Base-by-base conservation (phyloP, 1,140 invertebrate genomes). In the Pollicipes pollicipes region DNA sequence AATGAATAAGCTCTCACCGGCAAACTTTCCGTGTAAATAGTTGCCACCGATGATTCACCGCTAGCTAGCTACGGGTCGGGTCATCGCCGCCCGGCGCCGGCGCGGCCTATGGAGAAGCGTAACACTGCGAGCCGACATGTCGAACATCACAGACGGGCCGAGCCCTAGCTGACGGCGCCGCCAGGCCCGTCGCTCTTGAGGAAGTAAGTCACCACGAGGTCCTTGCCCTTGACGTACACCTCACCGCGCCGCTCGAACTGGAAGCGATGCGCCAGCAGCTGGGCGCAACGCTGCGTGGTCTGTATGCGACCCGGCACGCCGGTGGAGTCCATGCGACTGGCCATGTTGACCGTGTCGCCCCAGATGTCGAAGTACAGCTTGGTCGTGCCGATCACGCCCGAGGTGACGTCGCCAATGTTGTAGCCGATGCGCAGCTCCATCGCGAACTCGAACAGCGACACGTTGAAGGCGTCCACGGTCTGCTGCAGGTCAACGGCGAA, bases 341-440 rank as follows among this genome's bases (percentile, higher is more conserved):
- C 93, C 70, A 98, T 95, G 80, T 98, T 98, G 0, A 97, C 95
- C 0, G 95, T 93, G 80, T 98, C 95, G 0, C 96, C 95, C 96
- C 96, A 98, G 70, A 98, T 97, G 79, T 98, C 96, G 75, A 97
- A 98, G 76, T 95, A 93, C 27, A 97, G 82, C 77, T 97, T 98
- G 0, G 90, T 91, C 0, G 94, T 97, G 0, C 95, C 95, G 68
- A 98, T 97, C 0, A 98, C 94, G 6, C 95, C 96, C 0, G 93
- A 92, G 0, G 93, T 95, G 0, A 97, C 91, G 75, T 96, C 92
- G 0, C 95, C 95, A 76, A 79, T 81, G 77, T 85, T 85, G 73
- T 79, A 83, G 27, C 85, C 84, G 72, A 85, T 86, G 66, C 92
- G 85, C n/a, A 97, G 78, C n/a, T 93, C 88, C 63, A 97, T 85